phyloP scores from a whole-genome alignment of 2,888 invertebrate species.

The Cistogaster globosa region DNA sequence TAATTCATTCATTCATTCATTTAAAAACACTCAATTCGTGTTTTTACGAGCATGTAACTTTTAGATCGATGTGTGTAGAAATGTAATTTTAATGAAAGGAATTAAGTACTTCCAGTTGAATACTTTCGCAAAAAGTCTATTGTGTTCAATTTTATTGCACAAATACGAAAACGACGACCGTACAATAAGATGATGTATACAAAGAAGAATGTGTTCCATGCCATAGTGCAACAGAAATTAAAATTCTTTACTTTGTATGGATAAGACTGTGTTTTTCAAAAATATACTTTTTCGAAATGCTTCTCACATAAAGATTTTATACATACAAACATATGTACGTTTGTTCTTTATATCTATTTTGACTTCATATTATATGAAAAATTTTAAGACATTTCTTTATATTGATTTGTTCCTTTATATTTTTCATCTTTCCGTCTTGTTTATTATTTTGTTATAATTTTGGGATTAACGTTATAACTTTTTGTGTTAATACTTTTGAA shows the following conservation, averaged over 20 bases:
- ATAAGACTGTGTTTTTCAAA: background rate
- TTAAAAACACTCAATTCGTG: slow-evolving; percentile 38
- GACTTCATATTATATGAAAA: slow-evolving; percentile 49
- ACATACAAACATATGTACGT: background rate
- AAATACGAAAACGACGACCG: slow-evolving; percentile 13
- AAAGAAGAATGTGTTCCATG: slow-evolving; percentile 21
- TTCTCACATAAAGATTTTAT: background rate
- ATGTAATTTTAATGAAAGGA: slow-evolving; percentile 69
- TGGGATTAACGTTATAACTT: slow-evolving; percentile 66
- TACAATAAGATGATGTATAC: background rate
- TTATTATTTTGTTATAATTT: slow-evolving; percentile 65
- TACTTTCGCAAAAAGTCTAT: slow-evolving; percentile 61
- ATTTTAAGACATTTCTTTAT: slow-evolving; percentile 46
- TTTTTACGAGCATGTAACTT: background rate
- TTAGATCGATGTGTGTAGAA: slow-evolving; percentile 20
- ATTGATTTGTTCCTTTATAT: slow-evolving; percentile 53
- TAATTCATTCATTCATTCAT: slow-evolving; percentile 39
- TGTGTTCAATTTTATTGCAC: slow-evolving; percentile 50
- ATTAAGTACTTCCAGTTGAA: slow-evolving; percentile 71
- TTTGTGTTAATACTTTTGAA: slow-evolving; percentile 38
- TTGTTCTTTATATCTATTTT: slow-evolving; percentile 17
- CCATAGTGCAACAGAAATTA: slow-evolving; percentile 33
- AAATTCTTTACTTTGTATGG: background rate
- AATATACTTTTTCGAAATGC: background rate
- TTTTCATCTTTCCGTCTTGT: slow-evolving; percentile 17